phyloP scores from a whole-genome alignment of 2,888 invertebrate genomes.

The Eilema caniola region DNA sequence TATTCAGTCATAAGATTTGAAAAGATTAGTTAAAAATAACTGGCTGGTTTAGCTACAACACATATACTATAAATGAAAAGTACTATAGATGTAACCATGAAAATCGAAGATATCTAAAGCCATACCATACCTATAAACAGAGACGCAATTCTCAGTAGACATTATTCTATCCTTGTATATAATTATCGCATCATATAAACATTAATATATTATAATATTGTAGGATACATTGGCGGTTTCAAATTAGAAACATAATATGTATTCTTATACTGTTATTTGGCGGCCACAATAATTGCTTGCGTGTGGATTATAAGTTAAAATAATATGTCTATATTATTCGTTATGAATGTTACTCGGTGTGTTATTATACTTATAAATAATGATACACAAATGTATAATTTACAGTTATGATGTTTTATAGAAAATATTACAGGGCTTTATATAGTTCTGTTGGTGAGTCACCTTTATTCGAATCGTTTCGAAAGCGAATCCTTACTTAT shows the following conservation, averaged over 20 bases:
- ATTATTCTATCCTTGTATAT: constrained; percentile 6
- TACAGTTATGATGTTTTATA: constrained; percentile 40
- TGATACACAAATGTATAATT: constrained; percentile 55
- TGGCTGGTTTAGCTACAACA: no score
- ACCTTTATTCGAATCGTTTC: constrained; percentile 16
- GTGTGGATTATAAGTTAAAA: constrained; percentile 70
- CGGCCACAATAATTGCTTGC: constrained; percentile 71
- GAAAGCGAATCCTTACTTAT: constrained; percentile 1
- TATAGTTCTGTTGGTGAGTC: constrained; percentile 20
- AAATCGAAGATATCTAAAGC: neutral
- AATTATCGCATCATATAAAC: constrained; percentile 22
- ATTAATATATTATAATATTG: constrained; percentile 58
- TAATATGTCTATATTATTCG: constrained; percentile 67
- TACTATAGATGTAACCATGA: neutral
- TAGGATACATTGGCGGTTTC: constrained; percentile 61
- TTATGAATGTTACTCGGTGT: constrained; percentile 65
- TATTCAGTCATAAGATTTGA: no score
- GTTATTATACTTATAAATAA: constrained; percentile 73
- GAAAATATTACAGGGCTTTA: constrained; percentile 34
- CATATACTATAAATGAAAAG: no score
- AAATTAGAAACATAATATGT: constrained; percentile 74
- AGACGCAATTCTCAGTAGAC: neutral
- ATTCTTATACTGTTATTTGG: constrained; percentile 74
- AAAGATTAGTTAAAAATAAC: no score
- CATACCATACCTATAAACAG: neutral